These are phyloP conservation scores for Chamaea fasciata DNA, from an alignment of 2,113 vertebrate genomes.

Conservation along the genomic window DNA sequence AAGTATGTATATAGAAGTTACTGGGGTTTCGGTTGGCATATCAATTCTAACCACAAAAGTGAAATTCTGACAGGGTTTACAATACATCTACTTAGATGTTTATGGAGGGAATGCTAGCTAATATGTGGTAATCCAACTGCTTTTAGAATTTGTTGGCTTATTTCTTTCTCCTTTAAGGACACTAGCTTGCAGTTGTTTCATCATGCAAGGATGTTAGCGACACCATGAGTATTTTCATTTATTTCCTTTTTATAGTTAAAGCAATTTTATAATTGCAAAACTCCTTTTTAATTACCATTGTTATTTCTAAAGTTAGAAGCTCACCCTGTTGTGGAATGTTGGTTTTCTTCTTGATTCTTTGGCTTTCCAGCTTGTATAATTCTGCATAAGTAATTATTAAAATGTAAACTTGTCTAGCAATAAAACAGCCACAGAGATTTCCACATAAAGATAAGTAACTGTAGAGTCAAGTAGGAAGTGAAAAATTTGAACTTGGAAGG, in stretches of 20 bases:
- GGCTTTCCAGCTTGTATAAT: not conserved
- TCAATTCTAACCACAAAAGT: not conserved
- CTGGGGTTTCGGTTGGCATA: not conserved
- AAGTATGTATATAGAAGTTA: not conserved
- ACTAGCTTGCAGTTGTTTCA: not conserved
- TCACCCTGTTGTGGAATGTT: not conserved
- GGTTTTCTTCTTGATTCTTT: conserved; percentile 11
- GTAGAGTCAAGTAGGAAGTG: not conserved
- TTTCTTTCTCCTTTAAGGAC: not conserved
- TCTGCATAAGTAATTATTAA: not conserved
- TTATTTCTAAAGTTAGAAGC: not conserved
- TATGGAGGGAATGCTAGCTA: not conserved
- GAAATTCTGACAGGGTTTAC: not conserved
- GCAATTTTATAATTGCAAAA: conserved; percentile 19
- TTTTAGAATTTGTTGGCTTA: not conserved
- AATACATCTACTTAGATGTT: not conserved
- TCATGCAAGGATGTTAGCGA: not conserved
- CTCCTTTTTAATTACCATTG: not conserved
- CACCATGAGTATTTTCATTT: not conserved
- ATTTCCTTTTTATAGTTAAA: not conserved
- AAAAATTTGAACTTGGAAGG: not conserved
- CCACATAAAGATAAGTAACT: not conserved
- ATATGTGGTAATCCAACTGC: not conserved
- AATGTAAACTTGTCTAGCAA: not conserved
- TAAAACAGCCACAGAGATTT: not conserved